Base-by-base conservation (phyloP, 2,797 vertebrate genomes). In the Myotis vivesi region DNA sequence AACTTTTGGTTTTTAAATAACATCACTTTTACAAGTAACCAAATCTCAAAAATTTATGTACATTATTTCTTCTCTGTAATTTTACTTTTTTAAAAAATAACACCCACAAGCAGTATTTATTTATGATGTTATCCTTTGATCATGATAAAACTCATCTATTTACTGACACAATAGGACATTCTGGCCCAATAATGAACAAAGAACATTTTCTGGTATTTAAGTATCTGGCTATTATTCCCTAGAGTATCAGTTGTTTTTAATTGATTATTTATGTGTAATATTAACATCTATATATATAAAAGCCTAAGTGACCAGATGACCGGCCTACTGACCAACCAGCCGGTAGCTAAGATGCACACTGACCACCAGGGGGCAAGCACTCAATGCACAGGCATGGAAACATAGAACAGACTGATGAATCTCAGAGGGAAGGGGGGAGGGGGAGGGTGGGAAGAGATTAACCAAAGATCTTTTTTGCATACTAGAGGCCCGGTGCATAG, bases 161-260 rank as follows among this genome's bases (percentile, higher is more conserved):
- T 49, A 36, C 16, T 46, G 9, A 59, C 13, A 66, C 0, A 57
- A 5, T 30, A 22, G 44, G 2, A 30, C 1, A 44, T 62, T 41
- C 10, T 83, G 20, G 23, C 0, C 6, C 2, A 71, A 57, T 3
- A 68, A 71, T 15, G 7, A 51, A 49, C 20, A 57, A 2, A 92
- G 10, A 84, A 92, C 5, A 59, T 73, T 91, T 84, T 49, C 19
- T 89, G 11, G 1, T 49, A 13, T 79, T 82, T 92, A 30, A 38
- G 10, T 53, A 77, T 2, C 12, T 89, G 10, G 0, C 7, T 38
- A 53, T 38, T 69, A 36, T 44, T 73, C 0, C 36, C 4, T 82
- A n/a, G 22, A 23, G 8, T 64, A 46, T 30, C 1, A 0, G 44
- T n/a, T 71, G 11, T 64, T 55, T 59, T 44, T 23, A 90, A 83